A percentile compares a stretch with the other conserved stretches of the same genome.
phyloP scores from a whole-genome alignment of 2,888 invertebrate genomes.

The Venustoraphidia nigricollis region DNA sequence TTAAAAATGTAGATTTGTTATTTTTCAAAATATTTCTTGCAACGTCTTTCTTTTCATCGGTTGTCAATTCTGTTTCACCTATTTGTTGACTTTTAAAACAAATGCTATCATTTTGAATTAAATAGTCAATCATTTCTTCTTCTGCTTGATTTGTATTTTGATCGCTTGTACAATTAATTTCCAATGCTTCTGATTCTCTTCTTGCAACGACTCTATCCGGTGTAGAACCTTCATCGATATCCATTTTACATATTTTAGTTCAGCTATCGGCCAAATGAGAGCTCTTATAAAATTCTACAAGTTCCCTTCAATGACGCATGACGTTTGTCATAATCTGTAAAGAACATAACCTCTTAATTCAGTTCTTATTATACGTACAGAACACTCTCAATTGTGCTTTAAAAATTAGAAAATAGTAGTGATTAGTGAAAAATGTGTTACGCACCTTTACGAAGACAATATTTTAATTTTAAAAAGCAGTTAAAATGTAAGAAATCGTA shows the following conservation, averaged over 20 bases:
- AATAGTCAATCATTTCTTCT: slow-evolving; percentile 41
- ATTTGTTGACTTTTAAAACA: slow-evolving; percentile 73
- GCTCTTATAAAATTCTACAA: neutral
- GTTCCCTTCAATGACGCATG: neutral
- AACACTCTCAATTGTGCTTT: slow-evolving; percentile 4
- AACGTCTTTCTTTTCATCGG: slow-evolving; percentile 51
- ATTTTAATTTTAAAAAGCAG: too few species aligned
- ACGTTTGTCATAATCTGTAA: too few species aligned
- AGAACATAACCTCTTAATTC: too few species aligned
- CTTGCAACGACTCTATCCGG: too few species aligned
- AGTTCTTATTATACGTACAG: neutral
- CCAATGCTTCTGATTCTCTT: neutral
- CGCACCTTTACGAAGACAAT: neutral
- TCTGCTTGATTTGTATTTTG: slow-evolving; percentile 24
- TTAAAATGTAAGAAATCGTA: too few species aligned
- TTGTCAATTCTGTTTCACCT: slow-evolving; percentile 56
- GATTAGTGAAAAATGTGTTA: slow-evolving; percentile 1
- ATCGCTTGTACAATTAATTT: neutral
- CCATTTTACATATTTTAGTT: too few species aligned
- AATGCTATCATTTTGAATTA: slow-evolving; percentile 43
- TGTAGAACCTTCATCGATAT: too few species aligned
- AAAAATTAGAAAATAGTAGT: slow-evolving; percentile 4
- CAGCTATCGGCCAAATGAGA: too few species aligned
- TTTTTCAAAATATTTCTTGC: slow-evolving; percentile 45
- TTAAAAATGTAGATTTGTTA: slow-evolving; percentile 55